Percentiles rank a stretch among this genome's conserved stretches.
Evolutionary conservation across 2,888 invertebrate genomes (phyloP).

Genomic region (Dyspetes luteomarginatus): DNA sequence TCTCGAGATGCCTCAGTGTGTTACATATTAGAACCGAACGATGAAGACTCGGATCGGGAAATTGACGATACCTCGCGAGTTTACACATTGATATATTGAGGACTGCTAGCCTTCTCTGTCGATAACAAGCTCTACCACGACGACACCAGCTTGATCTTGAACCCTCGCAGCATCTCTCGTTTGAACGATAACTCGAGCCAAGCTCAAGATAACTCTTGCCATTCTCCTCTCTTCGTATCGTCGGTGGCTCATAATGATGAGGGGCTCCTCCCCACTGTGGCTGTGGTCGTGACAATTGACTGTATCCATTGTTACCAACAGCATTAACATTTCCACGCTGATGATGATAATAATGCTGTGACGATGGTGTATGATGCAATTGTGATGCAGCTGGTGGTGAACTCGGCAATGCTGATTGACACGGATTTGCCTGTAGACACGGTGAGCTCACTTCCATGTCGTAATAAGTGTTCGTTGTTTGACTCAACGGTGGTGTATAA

Average conservation of each 20-base stretch:
- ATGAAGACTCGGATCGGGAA: conserved; percentile 94
- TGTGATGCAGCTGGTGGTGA: conserved; percentile 64
- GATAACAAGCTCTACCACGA: conserved; percentile 90
- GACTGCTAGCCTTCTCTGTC: conserved; percentile 93
- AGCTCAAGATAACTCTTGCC: conserved; percentile 95
- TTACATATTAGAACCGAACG: conserved; percentile 97
- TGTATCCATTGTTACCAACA: conserved; percentile 76
- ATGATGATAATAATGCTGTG: conserved; percentile 61
- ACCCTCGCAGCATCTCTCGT: conserved; percentile 88
- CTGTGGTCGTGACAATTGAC: conserved; percentile 81
- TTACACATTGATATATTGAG: conserved; percentile 97
- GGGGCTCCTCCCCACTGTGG: conserved; percentile 78
- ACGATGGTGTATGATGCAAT: conserved; percentile 61
- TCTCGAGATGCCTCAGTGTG: conserved; percentile 93
- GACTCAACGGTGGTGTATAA: conserved; percentile 76
- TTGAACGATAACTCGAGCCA: conserved; percentile 85
- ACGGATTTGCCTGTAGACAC: conserved; percentile 78
- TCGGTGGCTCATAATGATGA: conserved; percentile 85
- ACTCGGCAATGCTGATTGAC: conserved; percentile 70
- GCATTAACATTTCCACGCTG: conserved; percentile 47
- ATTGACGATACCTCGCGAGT: conserved; percentile 93
- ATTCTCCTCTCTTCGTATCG: conserved; percentile 94
- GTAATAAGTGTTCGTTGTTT: conserved; percentile 77
- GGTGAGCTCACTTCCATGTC: conserved; percentile 79
- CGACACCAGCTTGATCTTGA: conserved; percentile 91